Percentiles rank a stretch among this genome's conserved stretches.
phyloP scores from a whole-genome alignment of 1,140 invertebrate genomes.

The Pachypeltis micranthus region DNA sequence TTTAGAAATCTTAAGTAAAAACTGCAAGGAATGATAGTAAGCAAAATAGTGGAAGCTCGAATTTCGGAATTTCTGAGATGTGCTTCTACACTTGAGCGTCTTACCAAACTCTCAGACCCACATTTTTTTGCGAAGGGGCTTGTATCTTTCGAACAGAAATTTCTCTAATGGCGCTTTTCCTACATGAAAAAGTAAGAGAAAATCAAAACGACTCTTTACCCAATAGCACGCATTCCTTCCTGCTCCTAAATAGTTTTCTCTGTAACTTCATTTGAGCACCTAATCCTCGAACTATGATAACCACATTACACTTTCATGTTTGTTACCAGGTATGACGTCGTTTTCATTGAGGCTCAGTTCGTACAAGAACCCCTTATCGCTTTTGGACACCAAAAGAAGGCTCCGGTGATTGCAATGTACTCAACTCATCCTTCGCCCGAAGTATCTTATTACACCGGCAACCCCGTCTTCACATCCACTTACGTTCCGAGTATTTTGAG shows the following conservation, averaged over 20 bases:
- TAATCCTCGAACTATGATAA: background rate
- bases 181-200: background rate
- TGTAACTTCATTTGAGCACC: background rate
- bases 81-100: too few relatives aligned
- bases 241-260: background rate
- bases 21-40: too few relatives aligned
- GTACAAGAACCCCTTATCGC: constrained; percentile 30
- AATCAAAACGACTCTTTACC: background rate
- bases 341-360: constrained; percentile 30
- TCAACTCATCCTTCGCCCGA: background rate
- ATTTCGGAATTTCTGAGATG: too few relatives aligned
- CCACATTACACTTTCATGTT: background rate
- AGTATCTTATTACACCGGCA: constrained; percentile 12
- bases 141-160: background rate
- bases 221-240: background rate
- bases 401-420: constrained; percentile 25
- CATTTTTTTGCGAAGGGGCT: too few relatives aligned
- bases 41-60: too few relatives aligned
- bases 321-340: constrained; percentile 28
- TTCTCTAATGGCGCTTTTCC: background rate
- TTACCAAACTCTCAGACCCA: too few relatives aligned
- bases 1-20: too few relatives aligned
- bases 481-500: constrained; percentile 43
- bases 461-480: background rate
- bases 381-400: constrained; percentile 30